Conservation (phyloP, 1,140 invertebrate genomes). For the Uloborus diversus region DNA sequence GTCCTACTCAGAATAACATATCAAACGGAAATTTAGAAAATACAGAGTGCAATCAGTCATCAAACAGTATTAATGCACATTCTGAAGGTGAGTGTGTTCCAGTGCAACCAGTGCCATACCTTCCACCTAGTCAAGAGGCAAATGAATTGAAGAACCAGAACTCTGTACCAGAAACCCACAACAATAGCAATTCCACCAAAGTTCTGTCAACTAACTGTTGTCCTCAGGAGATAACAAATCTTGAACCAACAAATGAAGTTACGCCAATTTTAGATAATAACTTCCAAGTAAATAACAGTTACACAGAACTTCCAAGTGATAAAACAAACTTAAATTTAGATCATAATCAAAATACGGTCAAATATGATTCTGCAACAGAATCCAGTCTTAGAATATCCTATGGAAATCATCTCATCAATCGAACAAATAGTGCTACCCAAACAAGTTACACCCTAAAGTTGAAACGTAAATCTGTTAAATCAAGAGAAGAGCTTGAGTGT, state of each 20-base stretch:
- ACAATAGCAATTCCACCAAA: conserved; percentile 16
- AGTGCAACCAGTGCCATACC: conserved; percentile 40
- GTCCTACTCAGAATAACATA: conserved; percentile 16
- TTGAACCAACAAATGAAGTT: conserved; percentile 6
- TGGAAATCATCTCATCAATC: conserved; percentile 31
- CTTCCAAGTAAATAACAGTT: background rate
- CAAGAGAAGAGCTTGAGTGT: conserved; percentile 51
- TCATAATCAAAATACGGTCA: conserved; percentile 47
- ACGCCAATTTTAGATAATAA: conserved; percentile 12
- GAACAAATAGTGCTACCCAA: conserved; percentile 52
- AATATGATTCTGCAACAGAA: background rate
- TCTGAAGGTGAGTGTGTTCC: conserved; percentile 2
- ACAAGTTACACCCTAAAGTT: conserved; percentile 32
- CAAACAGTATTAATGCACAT: conserved; percentile 27
- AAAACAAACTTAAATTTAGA: conserved; percentile 6
- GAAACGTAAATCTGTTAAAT: conserved; percentile 20
- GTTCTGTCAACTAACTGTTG: conserved; percentile 3
- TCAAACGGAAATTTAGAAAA: conserved; percentile 1
- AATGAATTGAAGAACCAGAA: background rate
- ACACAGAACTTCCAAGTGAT: background rate
- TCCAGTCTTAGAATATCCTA: conserved; percentile 15
- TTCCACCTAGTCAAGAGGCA: conserved; percentile 33
- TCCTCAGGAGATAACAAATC: conserved; percentile 6
- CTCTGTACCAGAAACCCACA: conserved; percentile 11
- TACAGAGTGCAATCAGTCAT: conserved; percentile 21